Base-by-base conservation (phyloP, 2,113 vertebrate species). In the Brachirus orientalis region DNA sequence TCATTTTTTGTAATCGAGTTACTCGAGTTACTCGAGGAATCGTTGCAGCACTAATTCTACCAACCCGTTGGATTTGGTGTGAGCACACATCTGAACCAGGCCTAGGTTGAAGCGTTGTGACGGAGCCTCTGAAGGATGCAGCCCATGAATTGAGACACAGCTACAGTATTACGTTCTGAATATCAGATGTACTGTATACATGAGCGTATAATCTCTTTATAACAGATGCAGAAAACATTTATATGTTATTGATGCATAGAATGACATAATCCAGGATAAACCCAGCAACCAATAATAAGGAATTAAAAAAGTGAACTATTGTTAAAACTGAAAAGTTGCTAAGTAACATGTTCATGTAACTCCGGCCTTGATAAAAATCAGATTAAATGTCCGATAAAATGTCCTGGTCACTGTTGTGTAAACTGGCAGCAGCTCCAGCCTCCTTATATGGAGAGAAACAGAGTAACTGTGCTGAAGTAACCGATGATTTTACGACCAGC, bases 201-300 rank as follows among this genome's bases (percentile, higher is more conserved):
- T 12, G 19, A 22, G 1, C 40, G 10, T 38, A 37, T 60, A 63
- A 67, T 64, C 48, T 76, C 48, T 63, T 61, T 18, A 55, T 82
- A 86, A 84, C 76, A 86, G 51, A 44, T 47, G 1, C 37, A 60
- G 8, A 72, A 57, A 57, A 69, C 10, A 57, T 55, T 60, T 0
- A 53, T 57, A 22, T 36, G 8, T 43, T 28, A 22, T 37, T 46
- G 38, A 58, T 17, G 19, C 14, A 46, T 18, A 10, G 10, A 70
- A 28, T 41, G 0, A 37, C 1, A 14, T 22, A 57, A 54, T 55
- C 7, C 51, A 59, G 8, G 41, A 48, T 62, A 11, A 77, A 59
- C 22, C 56, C 14, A 59, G 61, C 44, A 28, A 28, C 3, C 47
- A 68, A 6, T 4, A 14, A 13, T 16, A 33, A 33, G 12, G 9